Base-by-base conservation (phyloP, 2,797 vertebrate species). In the Paramormyrops hopkinsi region DNA sequence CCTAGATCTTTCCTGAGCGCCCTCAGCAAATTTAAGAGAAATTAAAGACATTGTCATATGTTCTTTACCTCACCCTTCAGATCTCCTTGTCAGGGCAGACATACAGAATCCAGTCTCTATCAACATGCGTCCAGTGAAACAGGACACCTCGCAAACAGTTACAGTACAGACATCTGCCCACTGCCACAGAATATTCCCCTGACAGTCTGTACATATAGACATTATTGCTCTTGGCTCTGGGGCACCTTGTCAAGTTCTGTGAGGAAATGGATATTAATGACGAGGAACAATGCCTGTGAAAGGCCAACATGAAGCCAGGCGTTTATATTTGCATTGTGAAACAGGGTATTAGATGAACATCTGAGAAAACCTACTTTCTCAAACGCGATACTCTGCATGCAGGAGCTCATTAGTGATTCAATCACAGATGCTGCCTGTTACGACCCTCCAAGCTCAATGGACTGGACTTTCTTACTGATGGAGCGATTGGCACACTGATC, bases 241-340 rank as follows among this genome's bases (percentile, higher is more conserved):
- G 92, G 90, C 88, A 91, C 90, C 89, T 88, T 91, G 83, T 50
- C 91, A 90, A 76, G 76, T 88, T 88, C 89, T 90, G 12, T 6
- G 37, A 76, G 65, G 65, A 69, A 89, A 65, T 8, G 50, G 19
- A 69, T 53, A 59, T 51, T 65, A 51, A 50, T 90, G 90, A 82
- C 59, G 19, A 69, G 4, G 22, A 88, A 91, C 92, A 94, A 93
- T 93, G 91, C 90, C 91, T 91, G 93, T 92, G 89, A 91, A 48
- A 89, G 84, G 50, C 48, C 50, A 11, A 2, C 25, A 14, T 12
- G 22, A 17, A 86, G 25, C n/a, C 9, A 9, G 8, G 4, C 17
- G n/a, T 22, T 79, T 19, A 44, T 41, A 79, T 79, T 79, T 79
- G 73, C 73, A 41, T 79, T 44, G 73, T 44, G 41, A 84, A 84